Evolutionary conservation across 2,797 vertebrate species (phyloP).

Genomic region (Crossoptilon crossoptilon): DNA sequence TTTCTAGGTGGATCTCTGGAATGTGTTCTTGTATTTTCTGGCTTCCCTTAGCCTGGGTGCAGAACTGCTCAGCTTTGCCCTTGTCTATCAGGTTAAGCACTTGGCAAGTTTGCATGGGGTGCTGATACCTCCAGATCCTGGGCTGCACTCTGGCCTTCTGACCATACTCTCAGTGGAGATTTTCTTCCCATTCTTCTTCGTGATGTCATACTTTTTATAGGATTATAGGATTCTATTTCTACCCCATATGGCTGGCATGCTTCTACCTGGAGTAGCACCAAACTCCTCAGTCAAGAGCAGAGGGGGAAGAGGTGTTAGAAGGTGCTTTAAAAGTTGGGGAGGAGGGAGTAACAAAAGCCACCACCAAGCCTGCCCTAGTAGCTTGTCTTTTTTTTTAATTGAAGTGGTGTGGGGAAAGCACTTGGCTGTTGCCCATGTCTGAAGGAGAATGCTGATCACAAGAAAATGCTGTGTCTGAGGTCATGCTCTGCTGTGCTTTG

Average conservation of each 20-base stretch:
- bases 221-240: not conserved
- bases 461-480: not conserved
- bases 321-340: not conserved
- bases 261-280: not conserved
- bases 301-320: not conserved
- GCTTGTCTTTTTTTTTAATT: not conserved
- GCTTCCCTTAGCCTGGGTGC: not conserved
- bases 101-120: not conserved
- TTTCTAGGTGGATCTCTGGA: not conserved
- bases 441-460: not conserved
- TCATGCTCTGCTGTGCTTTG: not conserved
- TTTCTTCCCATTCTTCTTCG: not conserved
- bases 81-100: not conserved
- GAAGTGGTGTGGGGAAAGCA: not conserved
- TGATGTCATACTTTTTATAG: not conserved
- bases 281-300: not conserved
- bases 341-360: rapidly evolving
- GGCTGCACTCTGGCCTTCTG: not conserved
- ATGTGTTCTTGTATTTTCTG: not conserved
- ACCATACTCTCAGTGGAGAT: rapidly evolving
- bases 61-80: not conserved
- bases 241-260: rapidly evolving
- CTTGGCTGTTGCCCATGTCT: not conserved
- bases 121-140: not conserved
- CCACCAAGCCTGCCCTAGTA: not conserved